Conservation (phyloP, 2,888 invertebrate species). For the Troilus luridus region DNA sequence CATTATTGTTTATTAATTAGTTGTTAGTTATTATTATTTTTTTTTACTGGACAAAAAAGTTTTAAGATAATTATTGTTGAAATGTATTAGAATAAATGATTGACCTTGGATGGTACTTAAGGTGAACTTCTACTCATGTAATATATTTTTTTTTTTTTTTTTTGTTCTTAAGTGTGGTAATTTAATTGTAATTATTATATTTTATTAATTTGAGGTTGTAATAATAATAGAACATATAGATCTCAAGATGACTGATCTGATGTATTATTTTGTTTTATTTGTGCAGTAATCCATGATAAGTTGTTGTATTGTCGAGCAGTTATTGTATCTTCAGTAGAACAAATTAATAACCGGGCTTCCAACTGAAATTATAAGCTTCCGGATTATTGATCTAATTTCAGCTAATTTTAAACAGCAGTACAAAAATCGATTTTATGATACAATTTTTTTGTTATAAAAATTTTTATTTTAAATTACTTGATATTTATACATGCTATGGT, state of each 20-base stretch:
- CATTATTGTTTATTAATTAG: neutral
- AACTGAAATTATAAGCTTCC: slow-evolving; percentile 36
- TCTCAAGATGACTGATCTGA: slow-evolving; percentile 39
- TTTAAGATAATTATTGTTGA: neutral
- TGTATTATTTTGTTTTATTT: neutral
- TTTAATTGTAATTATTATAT: neutral
- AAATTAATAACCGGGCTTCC: slow-evolving; percentile 44
- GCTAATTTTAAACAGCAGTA: neutral
- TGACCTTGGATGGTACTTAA: neutral
- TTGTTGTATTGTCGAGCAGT: neutral
- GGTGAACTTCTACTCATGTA: slow-evolving; percentile 4
- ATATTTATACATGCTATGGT: neutral
- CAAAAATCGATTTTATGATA: neutral
- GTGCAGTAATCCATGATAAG: slow-evolving; percentile 5
- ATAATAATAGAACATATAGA: slow-evolving; percentile 7
- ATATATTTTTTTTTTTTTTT: neutral
- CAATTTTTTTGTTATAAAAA: neutral
- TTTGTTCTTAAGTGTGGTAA: neutral
- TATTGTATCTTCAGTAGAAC: slow-evolving; percentile 23
- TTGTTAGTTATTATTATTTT: neutral
- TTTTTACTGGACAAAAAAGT: neutral
- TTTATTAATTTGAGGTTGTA: slow-evolving; percentile 23
- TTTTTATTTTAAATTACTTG: neutral
- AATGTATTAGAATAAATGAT: neutral
- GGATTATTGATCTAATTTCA: slow-evolving; percentile 2